Evolutionary conservation across 92 coral and sea anemone species (phyloP), one percentile per base, ranked within the genome.

Genomic region (Siderastrea siderea): DNA sequence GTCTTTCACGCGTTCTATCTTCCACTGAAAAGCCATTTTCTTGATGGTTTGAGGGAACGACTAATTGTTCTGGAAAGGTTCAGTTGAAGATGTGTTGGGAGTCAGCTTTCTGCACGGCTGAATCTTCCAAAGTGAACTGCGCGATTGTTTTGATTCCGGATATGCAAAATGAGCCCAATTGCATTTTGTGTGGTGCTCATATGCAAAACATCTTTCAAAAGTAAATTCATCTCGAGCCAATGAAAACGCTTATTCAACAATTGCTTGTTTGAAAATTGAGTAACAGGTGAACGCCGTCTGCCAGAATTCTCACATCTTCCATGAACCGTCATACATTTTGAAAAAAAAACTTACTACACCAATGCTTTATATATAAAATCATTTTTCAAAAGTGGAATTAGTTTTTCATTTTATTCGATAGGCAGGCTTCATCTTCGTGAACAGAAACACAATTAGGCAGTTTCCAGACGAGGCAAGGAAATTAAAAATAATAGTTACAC

Each of bases 171-270:
- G 4, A 13, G 38, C 65, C 9, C 11, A 67, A 19, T 6, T 3
- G 38, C 15, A 14, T 53, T 53, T 54, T 12, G 52, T 61, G 76
- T 19, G 4, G 6, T 13, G 2, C 7, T 43, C 60, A 19, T 66
- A 81, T 81, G 85, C 85, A 81, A 81, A 81, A 68, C 65, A 58
- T 5, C 49, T 17, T 54, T 67, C 16, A n/a, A 68, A 81, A 66
- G 43, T 16, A 67, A 80, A 66, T 49, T 67, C 47, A 68, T 67
- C 47, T 19, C 26, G 38, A 16, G 47, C 83, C 83, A 78, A 78
- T 78, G 59, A 81, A 67, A 77, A 51, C 10, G 5, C 43, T 43
- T 43, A 3, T 3, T 46, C 4, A 68, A 9, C 74, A 67, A 44
- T 78, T 47, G 3, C 19, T 43, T 47, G 46, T 61, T 61, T 45